Percentiles rank a stretch among this genome's conserved stretches.
Evolutionary conservation across 2,797 vertebrate species (phyloP).

Genomic region (Paguma larvata): DNA sequence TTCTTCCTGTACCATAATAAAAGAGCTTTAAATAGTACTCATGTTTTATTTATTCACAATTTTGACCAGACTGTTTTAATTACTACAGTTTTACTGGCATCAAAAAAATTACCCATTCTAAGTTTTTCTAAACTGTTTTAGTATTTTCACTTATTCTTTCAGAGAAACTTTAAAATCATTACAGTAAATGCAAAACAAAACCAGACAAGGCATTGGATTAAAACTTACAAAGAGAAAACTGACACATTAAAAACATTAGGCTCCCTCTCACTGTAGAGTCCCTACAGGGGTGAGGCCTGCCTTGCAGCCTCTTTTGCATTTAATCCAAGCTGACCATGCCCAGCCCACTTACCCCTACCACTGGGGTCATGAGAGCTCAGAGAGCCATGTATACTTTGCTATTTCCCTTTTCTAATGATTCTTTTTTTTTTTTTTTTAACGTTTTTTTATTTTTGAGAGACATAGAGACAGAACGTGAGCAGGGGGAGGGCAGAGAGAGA

Average conservation of each 20-base stretch:
- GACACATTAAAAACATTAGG: neutral
- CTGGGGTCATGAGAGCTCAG: neutral
- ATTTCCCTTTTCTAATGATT: neutral
- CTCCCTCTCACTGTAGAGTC: neutral
- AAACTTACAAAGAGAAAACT: conserved; percentile 12
- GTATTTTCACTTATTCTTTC: conserved; percentile 30
- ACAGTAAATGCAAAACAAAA: conserved; percentile 20
- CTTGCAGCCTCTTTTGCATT: neutral
- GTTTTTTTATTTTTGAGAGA: too few relatives aligned
- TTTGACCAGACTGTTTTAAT: conserved; percentile 2
- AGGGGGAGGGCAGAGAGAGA: too few relatives aligned
- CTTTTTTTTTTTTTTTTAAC: too few relatives aligned
- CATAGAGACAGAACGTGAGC: too few relatives aligned
- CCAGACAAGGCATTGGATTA: neutral
- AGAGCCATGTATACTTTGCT: neutral
- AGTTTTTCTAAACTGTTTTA: conserved; percentile 38
- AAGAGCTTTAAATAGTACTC: conserved; percentile 33
- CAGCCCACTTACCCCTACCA: neutral
- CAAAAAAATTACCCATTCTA: neutral
- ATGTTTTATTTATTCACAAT: conserved; percentile 40
- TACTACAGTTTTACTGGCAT: conserved; percentile 18
- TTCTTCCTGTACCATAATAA: conserved; percentile 25
- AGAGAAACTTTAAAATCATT: conserved; percentile 48
- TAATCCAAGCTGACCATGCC: neutral
- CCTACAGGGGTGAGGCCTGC: neutral